Evolutionary conservation across 2,113 vertebrate species (phyloP).

Genomic region (Axis porcinus): DNA sequence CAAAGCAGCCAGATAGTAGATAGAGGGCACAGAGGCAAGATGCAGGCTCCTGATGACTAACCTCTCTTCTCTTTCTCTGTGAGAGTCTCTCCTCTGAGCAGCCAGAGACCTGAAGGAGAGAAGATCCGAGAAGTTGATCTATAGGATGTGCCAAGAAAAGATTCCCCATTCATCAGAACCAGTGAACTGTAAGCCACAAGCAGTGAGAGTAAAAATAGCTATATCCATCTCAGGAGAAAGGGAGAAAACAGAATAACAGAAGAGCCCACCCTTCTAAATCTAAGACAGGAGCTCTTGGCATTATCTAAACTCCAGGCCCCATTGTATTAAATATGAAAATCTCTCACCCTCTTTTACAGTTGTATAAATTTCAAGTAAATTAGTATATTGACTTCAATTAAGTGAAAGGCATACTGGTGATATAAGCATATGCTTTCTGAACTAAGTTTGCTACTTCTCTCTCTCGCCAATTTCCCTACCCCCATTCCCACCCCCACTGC

Average conservation of each 20-base stretch:
- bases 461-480: neutral
- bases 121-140: neutral
- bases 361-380: neutral
- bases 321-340: neutral
- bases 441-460: neutral
- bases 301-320: neutral
- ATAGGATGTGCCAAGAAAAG: constrained; percentile 16
- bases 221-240: constrained; percentile 42
- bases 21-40: neutral
- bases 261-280: neutral
- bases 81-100: neutral
- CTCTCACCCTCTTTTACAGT: neutral
- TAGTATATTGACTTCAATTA: neutral
- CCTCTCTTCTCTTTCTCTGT: neutral
- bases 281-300: neutral
- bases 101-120: neutral
- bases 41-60: neutral
- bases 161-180: constrained; percentile 36
- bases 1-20: neutral
- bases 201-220: constrained; percentile 35
- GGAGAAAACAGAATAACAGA: neutral
- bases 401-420: neutral
- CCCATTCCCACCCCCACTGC: neutral
- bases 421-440: neutral
- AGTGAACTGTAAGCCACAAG: constrained; percentile 46